phyloP scores from a whole-genome alignment of 2,888 invertebrate species.

The Drosophila seclusa region DNA sequence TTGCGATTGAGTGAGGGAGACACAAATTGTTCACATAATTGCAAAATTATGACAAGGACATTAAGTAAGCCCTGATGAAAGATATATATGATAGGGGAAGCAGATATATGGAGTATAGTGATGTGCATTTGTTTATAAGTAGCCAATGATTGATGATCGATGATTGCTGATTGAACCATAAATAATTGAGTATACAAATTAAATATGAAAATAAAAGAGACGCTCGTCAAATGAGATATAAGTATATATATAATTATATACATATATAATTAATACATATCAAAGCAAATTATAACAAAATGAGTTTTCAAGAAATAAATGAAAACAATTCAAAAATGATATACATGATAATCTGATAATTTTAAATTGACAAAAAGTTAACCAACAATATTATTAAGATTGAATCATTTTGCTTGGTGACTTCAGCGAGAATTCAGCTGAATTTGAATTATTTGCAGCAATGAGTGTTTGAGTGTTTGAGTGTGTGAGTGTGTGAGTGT shows the following conservation, averaged over 20 bases:
- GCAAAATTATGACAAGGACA: neutral
- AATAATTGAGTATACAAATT: neutral
- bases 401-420: slow-evolving; percentile 14
- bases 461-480: neutral
- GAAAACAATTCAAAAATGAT: neutral
- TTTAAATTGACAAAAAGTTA: too few relatives aligned
- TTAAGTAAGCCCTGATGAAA: neutral
- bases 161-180: neutral
- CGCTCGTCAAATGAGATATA: neutral
- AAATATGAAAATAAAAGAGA: neutral
- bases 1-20: neutral
- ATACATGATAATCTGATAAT: too few relatives aligned
- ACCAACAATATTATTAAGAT: neutral
- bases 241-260: too few relatives aligned
- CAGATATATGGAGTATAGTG: too few relatives aligned
- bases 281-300: neutral
- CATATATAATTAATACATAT: too few relatives aligned
- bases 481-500: neutral
- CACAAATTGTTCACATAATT: neutral
- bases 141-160: neutral
- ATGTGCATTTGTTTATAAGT: neutral
- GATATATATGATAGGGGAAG: neutral
- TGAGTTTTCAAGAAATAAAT: neutral
- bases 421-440: slow-evolving; percentile 13
- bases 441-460: neutral